These are phyloP conservation scores for Heliconius hortense DNA, from an alignment of 2,888 invertebrate genomes.

Conservation along the genomic window DNA sequence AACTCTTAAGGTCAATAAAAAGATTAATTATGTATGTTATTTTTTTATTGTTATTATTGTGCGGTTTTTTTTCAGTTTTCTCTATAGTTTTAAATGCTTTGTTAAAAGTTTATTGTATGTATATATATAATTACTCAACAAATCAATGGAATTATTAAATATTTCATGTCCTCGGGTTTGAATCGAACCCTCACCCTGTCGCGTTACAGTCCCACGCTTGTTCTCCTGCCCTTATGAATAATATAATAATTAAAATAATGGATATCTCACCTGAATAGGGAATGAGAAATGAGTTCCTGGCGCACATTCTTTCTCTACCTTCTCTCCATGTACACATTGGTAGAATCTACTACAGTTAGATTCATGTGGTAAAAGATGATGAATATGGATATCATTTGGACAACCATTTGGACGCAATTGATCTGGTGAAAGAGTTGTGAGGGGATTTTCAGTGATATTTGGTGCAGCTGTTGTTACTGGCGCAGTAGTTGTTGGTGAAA, in stretches of 20 bases:
- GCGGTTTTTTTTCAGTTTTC: no score
- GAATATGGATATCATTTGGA: slow-evolving; percentile 49
- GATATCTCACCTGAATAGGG: slow-evolving; percentile 51
- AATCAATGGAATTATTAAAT: no score
- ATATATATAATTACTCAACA: no score
- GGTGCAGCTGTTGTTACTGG: slow-evolving; percentile 2
- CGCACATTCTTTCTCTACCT: slow-evolving; percentile 49
- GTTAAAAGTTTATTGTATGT: no score
- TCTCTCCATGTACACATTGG: slow-evolving; percentile 54
- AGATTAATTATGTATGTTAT: no score
- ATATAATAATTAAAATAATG: background rate
- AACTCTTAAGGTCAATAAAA: no score
- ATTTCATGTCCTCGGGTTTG: no score
- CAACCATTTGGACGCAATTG: slow-evolving; percentile 53
- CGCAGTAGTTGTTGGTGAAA: background rate
- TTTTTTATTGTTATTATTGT: no score
- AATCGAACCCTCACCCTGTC: no score
- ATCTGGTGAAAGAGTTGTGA: slow-evolving; percentile 10
- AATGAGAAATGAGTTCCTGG: slow-evolving; percentile 56
- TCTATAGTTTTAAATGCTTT: no score
- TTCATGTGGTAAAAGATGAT: slow-evolving; percentile 56
- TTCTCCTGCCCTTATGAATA: no score
- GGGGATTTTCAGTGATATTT: background rate
- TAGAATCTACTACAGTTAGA: slow-evolving; percentile 56
- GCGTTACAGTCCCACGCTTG: no score